phyloP scores from a whole-genome alignment of 2,113 vertebrate species.

The Arenaria interpres region DNA sequence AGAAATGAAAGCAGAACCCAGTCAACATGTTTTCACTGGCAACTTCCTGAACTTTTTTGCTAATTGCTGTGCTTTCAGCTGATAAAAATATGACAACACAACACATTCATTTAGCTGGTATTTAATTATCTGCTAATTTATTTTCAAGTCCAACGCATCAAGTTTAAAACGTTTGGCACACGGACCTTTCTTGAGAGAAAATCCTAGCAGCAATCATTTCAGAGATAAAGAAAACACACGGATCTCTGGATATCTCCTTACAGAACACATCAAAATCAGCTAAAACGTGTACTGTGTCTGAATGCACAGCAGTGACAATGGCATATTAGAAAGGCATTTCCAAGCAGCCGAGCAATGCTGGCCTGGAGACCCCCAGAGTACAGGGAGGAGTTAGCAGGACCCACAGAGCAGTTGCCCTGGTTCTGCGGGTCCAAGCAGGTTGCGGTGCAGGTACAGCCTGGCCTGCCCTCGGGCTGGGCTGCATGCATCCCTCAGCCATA shows the following conservation, averaged over 20 bases:
- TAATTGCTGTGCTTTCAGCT: conserved; percentile 6
- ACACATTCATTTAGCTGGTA: conserved; percentile 1
- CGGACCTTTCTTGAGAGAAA: not conserved
- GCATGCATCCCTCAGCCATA: not conserved
- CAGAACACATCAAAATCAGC: not conserved
- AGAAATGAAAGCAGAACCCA: not conserved
- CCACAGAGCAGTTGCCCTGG: not conserved
- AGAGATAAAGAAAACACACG: not conserved
- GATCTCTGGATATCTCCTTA: not conserved
- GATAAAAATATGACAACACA: conserved; percentile 47
- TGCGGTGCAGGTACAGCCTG: not conserved
- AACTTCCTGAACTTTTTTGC: not conserved
- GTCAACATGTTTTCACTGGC: not conserved
- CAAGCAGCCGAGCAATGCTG: not conserved
- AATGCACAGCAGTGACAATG: not conserved
- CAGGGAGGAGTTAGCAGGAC: accelerated
- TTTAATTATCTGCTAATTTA: not conserved
- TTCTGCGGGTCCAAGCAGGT: accelerated
- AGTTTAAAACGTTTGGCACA: not conserved
- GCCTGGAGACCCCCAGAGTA: not conserved
- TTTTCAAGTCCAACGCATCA: conserved; percentile 33
- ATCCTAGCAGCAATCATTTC: not conserved
- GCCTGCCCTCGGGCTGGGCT: not conserved
- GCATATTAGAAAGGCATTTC: not conserved
- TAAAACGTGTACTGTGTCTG: not conserved